These are phyloP conservation scores for Myiothlypis coronata DNA, from an alignment of 2,797 vertebrate genomes.

Conservation along the genomic window DNA sequence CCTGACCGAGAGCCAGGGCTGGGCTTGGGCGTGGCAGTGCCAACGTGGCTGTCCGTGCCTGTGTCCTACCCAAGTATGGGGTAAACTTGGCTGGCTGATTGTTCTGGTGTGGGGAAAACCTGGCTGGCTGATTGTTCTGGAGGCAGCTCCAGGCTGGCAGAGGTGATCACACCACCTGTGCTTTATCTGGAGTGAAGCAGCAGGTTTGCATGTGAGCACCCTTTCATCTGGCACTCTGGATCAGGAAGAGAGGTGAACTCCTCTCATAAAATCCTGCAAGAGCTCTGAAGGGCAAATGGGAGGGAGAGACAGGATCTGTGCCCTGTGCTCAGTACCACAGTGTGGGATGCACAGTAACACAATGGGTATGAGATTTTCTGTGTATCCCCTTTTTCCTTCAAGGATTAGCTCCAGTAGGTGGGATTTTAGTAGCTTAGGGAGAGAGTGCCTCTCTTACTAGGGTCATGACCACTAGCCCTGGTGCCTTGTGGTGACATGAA, in stretches of 20 bases:
- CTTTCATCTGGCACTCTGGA: background rate
- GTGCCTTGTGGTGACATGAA: background rate
- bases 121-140: rapidly evolving
- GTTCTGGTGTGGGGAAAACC: rapidly evolving
- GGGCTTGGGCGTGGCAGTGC: background rate
- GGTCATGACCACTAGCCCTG: background rate
- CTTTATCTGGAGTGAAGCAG: background rate
- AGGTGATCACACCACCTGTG: rapidly evolving
- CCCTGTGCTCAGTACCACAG: background rate
- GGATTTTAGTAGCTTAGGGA: background rate
- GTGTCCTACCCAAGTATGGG: rapidly evolving
- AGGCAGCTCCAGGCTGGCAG: background rate
- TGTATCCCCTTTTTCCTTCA: background rate
- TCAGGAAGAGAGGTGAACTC: background rate
- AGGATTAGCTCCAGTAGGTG: background rate
- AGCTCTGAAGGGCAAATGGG: background rate
- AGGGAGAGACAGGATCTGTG: background rate
- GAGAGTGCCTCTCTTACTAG: background rate
- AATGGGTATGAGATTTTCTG: background rate
- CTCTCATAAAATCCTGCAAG: background rate
- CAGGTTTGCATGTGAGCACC: rapidly evolving
- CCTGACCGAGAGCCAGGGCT: background rate
- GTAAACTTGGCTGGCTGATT: background rate
- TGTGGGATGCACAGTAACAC: rapidly evolving
- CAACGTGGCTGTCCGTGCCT: background rate